Evolutionary conservation across 2,888 invertebrate genomes (phyloP).

Genomic region (Drosophila merina): DNA sequence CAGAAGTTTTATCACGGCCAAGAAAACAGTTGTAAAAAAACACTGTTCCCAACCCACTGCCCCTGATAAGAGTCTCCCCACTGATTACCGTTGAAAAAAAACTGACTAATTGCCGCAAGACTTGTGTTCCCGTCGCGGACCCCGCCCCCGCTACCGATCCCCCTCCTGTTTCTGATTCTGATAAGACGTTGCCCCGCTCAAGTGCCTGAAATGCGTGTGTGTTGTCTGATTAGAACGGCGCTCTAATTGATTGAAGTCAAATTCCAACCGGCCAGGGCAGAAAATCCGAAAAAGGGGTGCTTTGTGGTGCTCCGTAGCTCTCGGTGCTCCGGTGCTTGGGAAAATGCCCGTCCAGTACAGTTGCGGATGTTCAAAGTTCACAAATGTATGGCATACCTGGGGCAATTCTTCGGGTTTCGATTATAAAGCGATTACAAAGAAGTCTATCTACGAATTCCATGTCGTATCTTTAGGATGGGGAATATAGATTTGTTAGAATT

Average conservation of each 20-base stretch:
- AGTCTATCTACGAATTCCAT: neutral
- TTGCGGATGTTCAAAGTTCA: constrained; percentile 3
- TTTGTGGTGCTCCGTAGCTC: neutral
- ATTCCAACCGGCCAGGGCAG: constrained; percentile 54
- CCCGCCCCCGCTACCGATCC: neutral
- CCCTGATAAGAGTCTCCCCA: constrained; percentile 26
- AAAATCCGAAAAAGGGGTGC: neutral
- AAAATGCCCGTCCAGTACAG: neutral
- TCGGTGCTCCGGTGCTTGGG: neutral
- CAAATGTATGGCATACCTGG: neutral
- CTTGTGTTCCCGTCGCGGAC: constrained; percentile 50
- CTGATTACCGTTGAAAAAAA: constrained; percentile 29
- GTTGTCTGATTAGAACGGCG: constrained; percentile 52
- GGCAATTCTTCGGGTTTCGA: neutral
- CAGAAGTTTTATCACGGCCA: constrained; percentile 32
- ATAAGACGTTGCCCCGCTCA: constrained; percentile 30
- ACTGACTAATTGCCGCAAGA: constrained; percentile 64
- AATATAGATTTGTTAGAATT: neutral
- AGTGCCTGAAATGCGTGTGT: constrained; percentile 28
- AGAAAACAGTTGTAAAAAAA: constrained; percentile 31
- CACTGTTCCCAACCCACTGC: constrained; percentile 16
- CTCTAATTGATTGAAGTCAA: constrained; percentile 63
- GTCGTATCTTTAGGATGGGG: neutral
- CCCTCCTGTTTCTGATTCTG: constrained; percentile 13
- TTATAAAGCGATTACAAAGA: neutral